Evolutionary conservation across 2,113 vertebrate species (phyloP), one percentile per base, ranked within the genome.

Genomic region (Rhea pennata): DNA sequence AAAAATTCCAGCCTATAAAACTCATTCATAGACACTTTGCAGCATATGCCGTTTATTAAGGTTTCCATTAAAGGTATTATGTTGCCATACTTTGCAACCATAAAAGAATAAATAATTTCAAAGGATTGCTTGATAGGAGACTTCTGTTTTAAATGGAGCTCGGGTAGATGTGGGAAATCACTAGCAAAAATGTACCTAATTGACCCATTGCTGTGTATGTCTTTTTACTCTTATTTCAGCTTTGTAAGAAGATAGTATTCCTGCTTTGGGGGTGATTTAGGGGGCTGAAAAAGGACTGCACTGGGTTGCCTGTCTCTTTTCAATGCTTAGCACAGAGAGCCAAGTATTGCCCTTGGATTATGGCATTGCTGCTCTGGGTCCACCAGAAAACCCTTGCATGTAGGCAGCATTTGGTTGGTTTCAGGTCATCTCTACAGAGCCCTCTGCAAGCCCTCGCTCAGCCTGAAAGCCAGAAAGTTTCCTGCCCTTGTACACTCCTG

Each of bases 91-190:
- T 97, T 97, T 93, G 90, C 95, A 96, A 94, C 88, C 91, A 94
- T 97, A 97, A 98, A 97, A 97, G 67, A 97, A 91, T 96, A 97
- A 97, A 98, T 97, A 97, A 97, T 98, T 98, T 97, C 96, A 96
- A 98, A 97, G 84, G 59, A 80, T 92, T 93, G 84, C 92, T 96
- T 96, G 96, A 97, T 94, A 97, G 95, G 87, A 96, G 91, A 96
- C 90, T 97, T 97, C 90, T 97, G 94, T 96, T 98, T 97, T 93
- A 97, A 97, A 97, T 93, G 88, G 92, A 95, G 80, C 83, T 95
- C 92, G 40, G 70, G 67, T 94, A 70, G 97, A 88, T 46, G 82
- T 94, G 92, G 88, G 92, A 97, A 97, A 96, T 95, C 80, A 53
- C 92, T 94, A 90, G 53, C 77, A 95, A 97, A 96, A 98, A 95